Base-by-base conservation (phyloP, 2,797 vertebrate species). In the Bradypus variegatus region DNA sequence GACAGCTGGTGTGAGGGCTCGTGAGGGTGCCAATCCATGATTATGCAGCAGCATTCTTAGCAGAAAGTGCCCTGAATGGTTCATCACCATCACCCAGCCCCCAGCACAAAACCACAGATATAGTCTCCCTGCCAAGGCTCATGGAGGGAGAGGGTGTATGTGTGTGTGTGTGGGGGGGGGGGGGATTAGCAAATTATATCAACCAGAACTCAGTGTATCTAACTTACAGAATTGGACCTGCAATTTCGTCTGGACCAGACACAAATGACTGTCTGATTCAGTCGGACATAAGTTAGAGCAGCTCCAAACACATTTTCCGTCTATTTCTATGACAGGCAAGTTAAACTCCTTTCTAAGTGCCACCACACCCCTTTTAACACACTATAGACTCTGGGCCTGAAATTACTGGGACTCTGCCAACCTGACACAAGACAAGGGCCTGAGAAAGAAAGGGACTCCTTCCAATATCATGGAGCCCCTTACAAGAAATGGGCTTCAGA, bases 111-210 rank as follows among this genome's bases (percentile, higher is more conserved):
- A 93, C 8, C 0, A 2, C 41, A 55, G 88, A 70, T 29, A 87
- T 15, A 48, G 23, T 8, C 13, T 53, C 48, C 76, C 62, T 33
- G 18, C 53, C 55, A 27, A 12, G 0, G 8, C 11, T 60, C 31
- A 25, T 0, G 0, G 11, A 36, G 4, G 1, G 19, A 55, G 23
- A 31, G 29, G 41, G 41, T 45, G 41, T 5, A 8, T 45, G 41
- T 41, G 7, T 45, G 41, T 45, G 41, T 45, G 41, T 5, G 41
- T 4, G 41, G 41, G 41, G 6, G 41, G 41, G 41, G 6, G 41
- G 41, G 41, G 41, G 41, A 8, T 45, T 8, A 58, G 53, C 72
- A 25, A 77, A n/a, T 27, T 33, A 15, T 19, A 75, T 48, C 29
- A 67, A 18, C 33, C 27, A 92, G 60, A 53, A 48, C 69, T 21